Percentiles rank a stretch among this genome's conserved stretches.
phyloP scores from a whole-genome alignment of 2,797 vertebrate species.

The Saguinus oedipus region DNA sequence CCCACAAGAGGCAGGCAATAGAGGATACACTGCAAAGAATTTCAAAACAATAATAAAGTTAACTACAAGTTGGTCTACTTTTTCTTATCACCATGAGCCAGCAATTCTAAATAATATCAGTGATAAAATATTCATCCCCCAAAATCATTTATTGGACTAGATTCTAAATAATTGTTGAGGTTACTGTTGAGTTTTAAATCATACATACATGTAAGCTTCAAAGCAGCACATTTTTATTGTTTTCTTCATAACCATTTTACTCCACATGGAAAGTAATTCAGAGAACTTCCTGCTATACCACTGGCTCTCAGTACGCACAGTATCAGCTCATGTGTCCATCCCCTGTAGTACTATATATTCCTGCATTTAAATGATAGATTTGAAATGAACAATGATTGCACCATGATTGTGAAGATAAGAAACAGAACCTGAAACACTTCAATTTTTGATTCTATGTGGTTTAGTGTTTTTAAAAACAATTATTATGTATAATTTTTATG shows the following conservation, averaged over 20 bases:
- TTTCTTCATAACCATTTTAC: not conserved
- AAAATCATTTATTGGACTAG: not conserved
- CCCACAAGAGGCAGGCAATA: not conserved
- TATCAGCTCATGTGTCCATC: not conserved
- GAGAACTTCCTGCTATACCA: not conserved
- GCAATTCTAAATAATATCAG: not conserved
- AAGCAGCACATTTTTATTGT: not conserved
- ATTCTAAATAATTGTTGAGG: not conserved
- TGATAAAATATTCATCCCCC: not conserved
- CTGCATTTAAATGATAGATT: not conserved
- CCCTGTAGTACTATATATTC: not conserved
- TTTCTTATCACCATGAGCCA: not conserved
- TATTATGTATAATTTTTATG: not conserved
- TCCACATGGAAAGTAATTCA: not conserved
- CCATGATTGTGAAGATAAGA: not conserved
- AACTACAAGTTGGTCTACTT: not conserved
- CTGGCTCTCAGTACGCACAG: not conserved
- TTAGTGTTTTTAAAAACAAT: not conserved
- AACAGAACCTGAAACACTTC: not conserved
- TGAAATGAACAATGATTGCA: not conserved
- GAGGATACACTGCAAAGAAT: not conserved
- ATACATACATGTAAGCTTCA: not conserved
- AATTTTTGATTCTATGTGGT: not conserved
- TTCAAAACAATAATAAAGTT: not conserved
- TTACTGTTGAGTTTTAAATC: constrained; percentile 2